Evolutionary conservation across 2,113 vertebrate genomes (phyloP).

Genomic region (Archilochus colubris): DNA sequence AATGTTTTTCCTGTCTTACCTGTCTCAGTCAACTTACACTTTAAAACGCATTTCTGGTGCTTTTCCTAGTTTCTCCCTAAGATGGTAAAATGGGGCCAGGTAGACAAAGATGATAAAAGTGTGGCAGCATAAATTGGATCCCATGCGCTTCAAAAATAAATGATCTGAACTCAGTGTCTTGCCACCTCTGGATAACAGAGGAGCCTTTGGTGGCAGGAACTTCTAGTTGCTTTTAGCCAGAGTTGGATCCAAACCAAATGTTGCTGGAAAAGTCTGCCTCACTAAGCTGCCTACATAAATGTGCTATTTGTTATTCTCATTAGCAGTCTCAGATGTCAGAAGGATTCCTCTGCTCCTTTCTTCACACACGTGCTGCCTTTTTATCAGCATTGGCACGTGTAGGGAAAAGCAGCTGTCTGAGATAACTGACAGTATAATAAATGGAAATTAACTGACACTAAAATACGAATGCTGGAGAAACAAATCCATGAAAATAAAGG

Average conservation of each 20-base stretch:
- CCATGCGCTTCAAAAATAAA: neutral
- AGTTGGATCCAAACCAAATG: neutral
- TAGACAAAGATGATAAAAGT: neutral
- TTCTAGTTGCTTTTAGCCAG: neutral
- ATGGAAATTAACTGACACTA: neutral
- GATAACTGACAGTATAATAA: neutral
- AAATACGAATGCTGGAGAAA: neutral
- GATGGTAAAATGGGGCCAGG: neutral
- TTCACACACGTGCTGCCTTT: neutral
- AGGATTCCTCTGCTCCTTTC: neutral
- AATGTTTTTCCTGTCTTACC: neutral
- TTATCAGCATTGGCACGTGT: neutral
- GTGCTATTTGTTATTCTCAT: neutral
- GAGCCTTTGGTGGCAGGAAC: neutral
- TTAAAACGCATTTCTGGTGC: neutral
- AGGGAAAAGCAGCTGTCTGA: slow-evolving; percentile 10
- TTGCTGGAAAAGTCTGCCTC: neutral
- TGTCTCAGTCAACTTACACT: neutral
- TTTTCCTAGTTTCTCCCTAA: neutral
- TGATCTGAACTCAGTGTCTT: neutral
- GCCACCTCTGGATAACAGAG: neutral
- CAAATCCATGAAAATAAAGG: neutral
- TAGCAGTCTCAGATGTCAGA: neutral
- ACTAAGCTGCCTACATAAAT: neutral
- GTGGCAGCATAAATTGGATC: neutral